Conservation (phyloP, 30 jellyfish, hydroid and myxozoan genomes). For the Hydractinia symbiolongicarpus region DNA sequence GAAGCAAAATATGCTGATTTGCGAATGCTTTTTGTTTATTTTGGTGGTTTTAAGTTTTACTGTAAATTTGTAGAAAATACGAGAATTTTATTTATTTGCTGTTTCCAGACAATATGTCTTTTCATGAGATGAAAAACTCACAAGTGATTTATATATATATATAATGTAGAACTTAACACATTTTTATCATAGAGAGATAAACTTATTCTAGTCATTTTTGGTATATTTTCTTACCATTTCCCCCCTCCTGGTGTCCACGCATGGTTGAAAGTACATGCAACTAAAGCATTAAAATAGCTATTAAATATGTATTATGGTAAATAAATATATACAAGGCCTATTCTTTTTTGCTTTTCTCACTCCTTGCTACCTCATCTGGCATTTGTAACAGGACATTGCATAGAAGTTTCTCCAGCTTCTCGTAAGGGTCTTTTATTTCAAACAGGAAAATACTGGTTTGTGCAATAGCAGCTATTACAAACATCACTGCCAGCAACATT, state of each 20-base stretch:
- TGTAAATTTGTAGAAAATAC: conserved; percentile 8
- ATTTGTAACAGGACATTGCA: background rate
- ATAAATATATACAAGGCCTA: background rate
- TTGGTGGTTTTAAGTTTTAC: conserved; percentile 10
- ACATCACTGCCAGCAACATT: background rate
- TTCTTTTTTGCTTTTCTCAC: conserved; percentile 18
- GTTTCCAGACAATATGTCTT: too few relatives aligned
- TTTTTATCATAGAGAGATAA: too few relatives aligned
- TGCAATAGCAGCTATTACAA: conserved; percentile 13
- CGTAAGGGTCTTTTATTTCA: conserved; percentile 18
- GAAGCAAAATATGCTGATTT: background rate
- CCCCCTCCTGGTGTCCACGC: too few relatives aligned
- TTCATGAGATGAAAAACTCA: too few relatives aligned
- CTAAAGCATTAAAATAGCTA: too few relatives aligned
- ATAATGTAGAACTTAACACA: too few relatives aligned
- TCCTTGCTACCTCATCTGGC: conserved; percentile 6
- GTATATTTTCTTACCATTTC: too few relatives aligned
- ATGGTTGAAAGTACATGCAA: too few relatives aligned
- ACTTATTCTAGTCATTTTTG: too few relatives aligned
- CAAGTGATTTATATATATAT: too few relatives aligned
- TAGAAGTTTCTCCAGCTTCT: conserved; percentile 1
- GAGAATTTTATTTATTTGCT: conserved; percentile 7
- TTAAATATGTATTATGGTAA: too few relatives aligned
- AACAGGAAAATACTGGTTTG: conserved; percentile 7
- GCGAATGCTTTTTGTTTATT: background rate